Evolutionary conservation across 2,797 vertebrate species (phyloP).

Genomic region (Florisuga fusca): DNA sequence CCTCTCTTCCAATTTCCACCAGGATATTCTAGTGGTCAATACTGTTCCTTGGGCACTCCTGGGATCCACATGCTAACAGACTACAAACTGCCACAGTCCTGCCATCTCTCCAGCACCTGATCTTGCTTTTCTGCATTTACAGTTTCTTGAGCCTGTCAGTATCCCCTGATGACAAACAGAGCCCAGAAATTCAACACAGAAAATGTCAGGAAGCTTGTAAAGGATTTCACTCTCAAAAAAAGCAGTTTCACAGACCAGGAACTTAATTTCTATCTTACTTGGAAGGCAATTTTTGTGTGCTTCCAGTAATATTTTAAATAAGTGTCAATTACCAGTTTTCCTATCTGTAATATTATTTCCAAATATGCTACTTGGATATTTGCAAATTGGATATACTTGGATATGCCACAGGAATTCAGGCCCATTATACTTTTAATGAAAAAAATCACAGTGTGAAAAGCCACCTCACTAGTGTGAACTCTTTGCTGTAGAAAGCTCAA

Average conservation of each 20-base stretch:
- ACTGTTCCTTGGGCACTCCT: neutral
- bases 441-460: neutral
- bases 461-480: neutral
- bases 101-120: neutral
- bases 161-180: neutral
- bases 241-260: neutral
- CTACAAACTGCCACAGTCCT: neutral
- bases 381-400: too few relatives aligned
- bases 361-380: neutral
- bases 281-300: neutral
- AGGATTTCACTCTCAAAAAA: neutral
- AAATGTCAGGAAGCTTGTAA: rapidly evolving
- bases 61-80: neutral
- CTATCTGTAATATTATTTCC: neutral
- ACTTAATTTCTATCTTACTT: neutral
- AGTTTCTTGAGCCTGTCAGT: neutral
- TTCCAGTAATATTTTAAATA: neutral
- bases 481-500: neutral
- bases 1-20: neutral
- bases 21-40: neutral
- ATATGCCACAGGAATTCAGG: neutral
- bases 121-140: neutral
- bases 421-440: neutral
- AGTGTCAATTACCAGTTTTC: neutral
- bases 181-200: neutral